Evolutionary conservation across 2,888 invertebrate genomes (phyloP), one percentile per base, ranked within the genome.

Genomic region (Cabera pusaria): DNA sequence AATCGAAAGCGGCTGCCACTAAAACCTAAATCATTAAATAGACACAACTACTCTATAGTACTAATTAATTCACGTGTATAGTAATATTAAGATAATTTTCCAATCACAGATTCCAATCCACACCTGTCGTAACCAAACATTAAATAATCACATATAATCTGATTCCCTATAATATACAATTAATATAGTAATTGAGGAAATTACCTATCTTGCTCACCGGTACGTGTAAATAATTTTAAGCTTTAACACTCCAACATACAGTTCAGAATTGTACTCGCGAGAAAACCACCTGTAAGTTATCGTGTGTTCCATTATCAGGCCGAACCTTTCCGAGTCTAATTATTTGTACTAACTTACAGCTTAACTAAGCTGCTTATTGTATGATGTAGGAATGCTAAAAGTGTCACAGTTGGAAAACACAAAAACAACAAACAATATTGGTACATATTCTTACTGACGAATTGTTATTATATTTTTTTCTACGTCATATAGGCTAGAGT

Each of bases 261-360:
- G 32, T 14, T 25, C 12, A 20, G 4, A n/a, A 14, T 31, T 1
- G 5, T 5, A 6, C 4, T 7, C 7, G 5, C 6, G 12, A 21
- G 11, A 19, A 19, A 23, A 21, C 25, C 29, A 20, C 32, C 42
- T 44, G 39, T 42, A 29, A 44, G 37, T 63, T 60, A 64, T 53
- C 35, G 50, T 55, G 56, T 52, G 53, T 52, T 46, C 56, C 51
- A 50, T 54, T 53, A 40, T 42, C 36, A 45, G 25, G 44, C 45
- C 38, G 43, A 51, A 57, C 65, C 64, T 64, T 64, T 64, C 59
- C 56, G 46, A 55, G 55, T 54, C 49, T 66, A 72, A 72, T 72
- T 72, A 71, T 72, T 70, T 69, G 64, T 57, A 59, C 64, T 62
- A 68, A 69, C 60, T 67, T 63, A 62, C 65, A 63, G 64, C 61